Conservation (phyloP, 37 sponge, comb jelly and placozoan genomes). For the Ianthella basta region DNA sequence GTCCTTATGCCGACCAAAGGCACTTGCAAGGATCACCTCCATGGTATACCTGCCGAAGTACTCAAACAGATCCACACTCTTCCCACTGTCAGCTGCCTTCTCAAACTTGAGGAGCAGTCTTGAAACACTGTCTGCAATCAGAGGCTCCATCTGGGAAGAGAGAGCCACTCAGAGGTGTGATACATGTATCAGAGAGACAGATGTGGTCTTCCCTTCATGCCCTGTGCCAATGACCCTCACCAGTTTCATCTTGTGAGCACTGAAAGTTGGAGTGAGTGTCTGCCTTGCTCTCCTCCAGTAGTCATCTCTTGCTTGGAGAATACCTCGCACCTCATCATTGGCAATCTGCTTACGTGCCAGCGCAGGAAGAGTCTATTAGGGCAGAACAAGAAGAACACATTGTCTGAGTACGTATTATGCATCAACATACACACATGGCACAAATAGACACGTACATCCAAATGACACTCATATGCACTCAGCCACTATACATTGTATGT, state of each 20-base stretch:
- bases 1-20: conserved; percentile 31
- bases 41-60: conserved; percentile 12
- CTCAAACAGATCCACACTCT: conserved; percentile 52
- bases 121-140: conserved; percentile 45
- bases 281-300: conserved; percentile 54
- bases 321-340: conserved; percentile 30
- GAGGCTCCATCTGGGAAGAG: conserved; percentile 62
- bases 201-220: background rate
- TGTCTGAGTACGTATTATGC: background rate
- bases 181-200: background rate
- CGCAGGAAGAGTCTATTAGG: background rate
- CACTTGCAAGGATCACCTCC: conserved; percentile 37
- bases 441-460: background rate
- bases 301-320: conserved; percentile 51
- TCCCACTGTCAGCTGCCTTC: conserved; percentile 33
- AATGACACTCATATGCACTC: background rate
- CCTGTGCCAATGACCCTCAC: background rate
- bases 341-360: background rate
- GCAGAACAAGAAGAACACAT: background rate
- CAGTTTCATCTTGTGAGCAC: conserved; percentile 64
- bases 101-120: conserved; percentile 34
- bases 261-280: conserved; percentile 68
- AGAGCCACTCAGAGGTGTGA: background rate
- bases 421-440: background rate
- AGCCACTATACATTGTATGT: background rate